phyloP scores from a whole-genome alignment of 2,113 vertebrate genomes.

The Calidris pygmaea region DNA sequence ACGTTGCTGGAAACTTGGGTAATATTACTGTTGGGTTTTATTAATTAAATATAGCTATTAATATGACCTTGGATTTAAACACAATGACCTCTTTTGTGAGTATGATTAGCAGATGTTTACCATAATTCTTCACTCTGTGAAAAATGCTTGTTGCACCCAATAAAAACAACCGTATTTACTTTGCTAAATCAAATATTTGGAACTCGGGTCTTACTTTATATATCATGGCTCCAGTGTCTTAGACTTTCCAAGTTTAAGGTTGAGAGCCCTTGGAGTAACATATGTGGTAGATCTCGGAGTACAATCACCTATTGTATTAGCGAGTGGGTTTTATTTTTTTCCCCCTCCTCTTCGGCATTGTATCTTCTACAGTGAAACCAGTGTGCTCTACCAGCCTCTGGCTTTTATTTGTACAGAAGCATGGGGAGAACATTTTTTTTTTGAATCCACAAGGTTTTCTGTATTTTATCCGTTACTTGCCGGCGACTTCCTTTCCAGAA shows the following conservation, averaged over 20 bases:
- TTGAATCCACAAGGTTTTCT: conserved; percentile 41
- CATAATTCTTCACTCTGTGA: conserved; percentile 77
- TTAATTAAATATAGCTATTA: conserved; percentile 78
- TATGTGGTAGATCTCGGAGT: conserved; percentile 68
- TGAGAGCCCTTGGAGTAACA: conserved; percentile 69
- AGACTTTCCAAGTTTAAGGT: conserved; percentile 60
- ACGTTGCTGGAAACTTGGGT: conserved; percentile 56
- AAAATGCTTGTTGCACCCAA: conserved; percentile 76
- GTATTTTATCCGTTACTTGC: conserved; percentile 14
- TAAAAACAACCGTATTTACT: conserved; percentile 77
- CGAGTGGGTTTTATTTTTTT: not conserved
- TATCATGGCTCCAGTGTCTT: conserved; percentile 66
- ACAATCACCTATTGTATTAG: conserved; percentile 71
- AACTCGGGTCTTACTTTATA: conserved; percentile 71
- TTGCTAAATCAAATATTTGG: conserved; percentile 73
- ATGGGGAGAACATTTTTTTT: not conserved
- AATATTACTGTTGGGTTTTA: conserved; percentile 67
- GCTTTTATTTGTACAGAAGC: conserved; percentile 45
- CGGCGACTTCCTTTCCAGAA: conserved; percentile 46
- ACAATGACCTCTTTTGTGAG: conserved; percentile 77
- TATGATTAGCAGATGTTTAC: conserved; percentile 81
- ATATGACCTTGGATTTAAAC: conserved; percentile 73
- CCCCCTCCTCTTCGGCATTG: not conserved
- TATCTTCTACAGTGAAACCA: conserved; percentile 51
- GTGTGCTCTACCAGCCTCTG: conserved; percentile 31